Evolutionary conservation across 2,797 vertebrate species (phyloP).

Genomic region (Danio jaintianensis): DNA sequence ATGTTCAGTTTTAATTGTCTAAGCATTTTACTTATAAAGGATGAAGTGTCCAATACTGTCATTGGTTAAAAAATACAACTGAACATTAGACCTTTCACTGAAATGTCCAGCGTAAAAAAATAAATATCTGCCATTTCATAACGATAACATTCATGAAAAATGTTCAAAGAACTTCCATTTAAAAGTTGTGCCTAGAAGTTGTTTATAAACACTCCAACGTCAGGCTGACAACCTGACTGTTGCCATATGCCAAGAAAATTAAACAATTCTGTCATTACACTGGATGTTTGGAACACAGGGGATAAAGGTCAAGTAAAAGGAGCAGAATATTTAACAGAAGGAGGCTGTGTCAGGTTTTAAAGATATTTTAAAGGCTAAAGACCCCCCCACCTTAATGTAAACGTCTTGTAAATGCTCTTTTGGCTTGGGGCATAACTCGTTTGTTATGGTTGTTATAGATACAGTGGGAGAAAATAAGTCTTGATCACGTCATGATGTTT

Average conservation of each 20-base stretch:
- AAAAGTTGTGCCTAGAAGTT: neutral
- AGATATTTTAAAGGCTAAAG: neutral
- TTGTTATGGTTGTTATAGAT: constrained; percentile 1
- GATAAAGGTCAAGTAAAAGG: neutral
- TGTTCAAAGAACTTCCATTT: neutral
- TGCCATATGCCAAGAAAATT: too few species aligned
- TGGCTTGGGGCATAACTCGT: neutral
- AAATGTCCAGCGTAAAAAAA: neutral
- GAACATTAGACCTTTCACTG: neutral
- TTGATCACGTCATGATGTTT: too few species aligned
- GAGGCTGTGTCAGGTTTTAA: neutral
- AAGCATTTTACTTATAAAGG: too few species aligned
- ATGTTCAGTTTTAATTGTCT: neutral
- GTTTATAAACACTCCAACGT: too few species aligned
- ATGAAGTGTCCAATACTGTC: too few species aligned
- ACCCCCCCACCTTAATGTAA: too few species aligned
- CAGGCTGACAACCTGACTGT: too few species aligned
- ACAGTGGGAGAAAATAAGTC: too few species aligned
- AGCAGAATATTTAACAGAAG: neutral
- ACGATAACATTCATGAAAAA: neutral
- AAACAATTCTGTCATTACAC: too few species aligned
- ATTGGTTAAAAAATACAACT: neutral
- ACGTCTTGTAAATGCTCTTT: neutral
- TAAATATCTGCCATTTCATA: neutral
- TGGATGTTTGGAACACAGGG: too few species aligned